Evolutionary conservation across 37 sponge, comb jelly and placozoan genomes (phyloP).

Genomic region (Bolinopsis microptera): DNA sequence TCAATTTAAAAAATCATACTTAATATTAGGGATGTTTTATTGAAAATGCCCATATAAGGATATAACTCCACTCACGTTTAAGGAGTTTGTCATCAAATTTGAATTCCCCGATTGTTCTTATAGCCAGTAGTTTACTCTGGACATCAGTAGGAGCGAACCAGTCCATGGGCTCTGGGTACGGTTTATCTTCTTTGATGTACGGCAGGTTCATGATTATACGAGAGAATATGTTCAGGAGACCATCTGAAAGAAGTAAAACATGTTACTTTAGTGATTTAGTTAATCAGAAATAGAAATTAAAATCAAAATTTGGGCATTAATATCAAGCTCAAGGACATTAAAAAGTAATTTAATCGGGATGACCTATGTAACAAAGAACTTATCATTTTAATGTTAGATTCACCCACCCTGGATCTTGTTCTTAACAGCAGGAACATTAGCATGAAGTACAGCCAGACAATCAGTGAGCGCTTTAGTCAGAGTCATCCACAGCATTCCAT

Average conservation of each 20-base stretch:
- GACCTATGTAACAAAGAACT: no score
- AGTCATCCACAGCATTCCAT: conserved; percentile 61
- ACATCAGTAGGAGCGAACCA: conserved; percentile 1
- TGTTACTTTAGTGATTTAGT: no score
- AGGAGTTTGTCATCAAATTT: conserved; percentile 67
- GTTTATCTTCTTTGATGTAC: conserved; percentile 60
- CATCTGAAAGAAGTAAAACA: background rate
- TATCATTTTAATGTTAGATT: no score
- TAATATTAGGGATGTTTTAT: no score
- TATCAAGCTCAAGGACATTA: no score
- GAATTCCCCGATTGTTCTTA: conserved; percentile 83
- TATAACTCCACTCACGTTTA: conserved; percentile 1
- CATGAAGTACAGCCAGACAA: conserved; percentile 47
- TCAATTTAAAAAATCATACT: no score
- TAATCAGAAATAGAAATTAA: no score
- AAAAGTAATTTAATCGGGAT: no score
- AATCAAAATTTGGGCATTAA: no score
- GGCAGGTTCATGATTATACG: conserved; percentile 9
- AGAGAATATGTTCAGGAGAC: conserved; percentile 50
- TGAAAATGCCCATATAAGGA: no score
- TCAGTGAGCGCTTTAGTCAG: conserved; percentile 45
- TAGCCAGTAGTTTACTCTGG: conserved; percentile 66
- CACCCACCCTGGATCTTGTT: conserved; percentile 12
- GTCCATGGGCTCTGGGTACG: background rate
- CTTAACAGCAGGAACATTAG: conserved; percentile 46